phyloP scores from a whole-genome alignment of 1,140 invertebrate species.

The Papilio machaon region DNA sequence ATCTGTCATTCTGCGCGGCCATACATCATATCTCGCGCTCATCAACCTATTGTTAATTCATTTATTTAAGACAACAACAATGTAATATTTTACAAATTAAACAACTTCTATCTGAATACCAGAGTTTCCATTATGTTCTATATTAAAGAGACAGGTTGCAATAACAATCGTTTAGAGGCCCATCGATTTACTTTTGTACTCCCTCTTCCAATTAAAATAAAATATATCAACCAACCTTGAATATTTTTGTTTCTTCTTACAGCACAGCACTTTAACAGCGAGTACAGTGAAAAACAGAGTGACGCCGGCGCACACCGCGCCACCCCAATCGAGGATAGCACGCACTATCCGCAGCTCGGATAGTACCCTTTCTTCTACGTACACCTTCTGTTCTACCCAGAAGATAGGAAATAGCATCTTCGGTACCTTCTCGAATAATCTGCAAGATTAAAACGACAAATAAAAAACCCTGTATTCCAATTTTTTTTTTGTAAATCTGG shows the following conservation, averaged over 20 bases:
- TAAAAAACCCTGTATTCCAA: too few relatives aligned
- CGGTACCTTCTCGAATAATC: constrained; percentile 86
- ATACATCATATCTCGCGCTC: too few relatives aligned
- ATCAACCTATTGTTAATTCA: too few relatives aligned
- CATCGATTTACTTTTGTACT: neutral
- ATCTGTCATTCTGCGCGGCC: too few relatives aligned
- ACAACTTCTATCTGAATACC: too few relatives aligned
- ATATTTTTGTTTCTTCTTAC: constrained; percentile 53
- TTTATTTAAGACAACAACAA: too few relatives aligned
- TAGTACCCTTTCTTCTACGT: constrained; percentile 81
- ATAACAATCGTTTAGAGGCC: neutral
- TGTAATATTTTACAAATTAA: too few relatives aligned
- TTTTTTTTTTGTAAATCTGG: too few relatives aligned
- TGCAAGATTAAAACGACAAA: constrained; percentile 58
- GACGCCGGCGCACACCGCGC: constrained; percentile 60
- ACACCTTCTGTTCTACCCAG: constrained; percentile 89
- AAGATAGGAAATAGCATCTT: constrained; percentile 88
- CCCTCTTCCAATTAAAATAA: neutral
- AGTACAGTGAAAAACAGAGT: constrained; percentile 59
- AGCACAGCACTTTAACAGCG: constrained; percentile 57
- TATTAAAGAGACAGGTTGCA: too few relatives aligned
- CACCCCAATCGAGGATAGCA: constrained; percentile 70
- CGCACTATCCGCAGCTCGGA: constrained; percentile 65
- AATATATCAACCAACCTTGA: neutral
- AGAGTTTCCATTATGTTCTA: too few relatives aligned